A percentile compares a stretch with the other conserved stretches of the same genome.
Evolutionary conservation across 2,797 vertebrate species (phyloP).

Genomic region (Crenichthys baileyi): DNA sequence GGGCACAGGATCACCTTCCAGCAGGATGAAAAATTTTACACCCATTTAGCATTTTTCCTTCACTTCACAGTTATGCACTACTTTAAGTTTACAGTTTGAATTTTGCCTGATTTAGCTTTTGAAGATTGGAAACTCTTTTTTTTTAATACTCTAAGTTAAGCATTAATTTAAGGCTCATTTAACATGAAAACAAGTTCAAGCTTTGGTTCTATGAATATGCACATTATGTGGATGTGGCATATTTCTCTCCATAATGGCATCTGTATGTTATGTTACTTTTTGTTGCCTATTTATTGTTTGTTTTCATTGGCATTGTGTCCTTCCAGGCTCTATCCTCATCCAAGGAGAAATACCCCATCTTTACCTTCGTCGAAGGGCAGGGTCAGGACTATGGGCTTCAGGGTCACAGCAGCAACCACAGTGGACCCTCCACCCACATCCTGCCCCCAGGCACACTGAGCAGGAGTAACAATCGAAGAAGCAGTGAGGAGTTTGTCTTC

Average conservation of each 20-base stretch:
- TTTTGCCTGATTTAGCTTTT: neutral
- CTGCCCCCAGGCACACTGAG: slow-evolving; percentile 67
- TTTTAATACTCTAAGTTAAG: neutral
- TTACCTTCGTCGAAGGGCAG: slow-evolving; percentile 88
- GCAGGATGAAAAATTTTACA: too few species aligned
- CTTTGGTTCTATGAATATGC: neutral
- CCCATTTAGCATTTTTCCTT: neutral
- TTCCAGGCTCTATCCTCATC: slow-evolving; percentile 84
- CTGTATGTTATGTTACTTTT: neutral
- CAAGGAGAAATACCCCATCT: slow-evolving; percentile 90
- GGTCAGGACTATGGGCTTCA: slow-evolving; percentile 88
- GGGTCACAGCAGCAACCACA: slow-evolving; percentile 72
- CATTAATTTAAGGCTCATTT: neutral
- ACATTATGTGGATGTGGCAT: neutral
- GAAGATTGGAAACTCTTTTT: too few species aligned
- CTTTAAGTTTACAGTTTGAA: neutral
- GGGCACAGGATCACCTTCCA: too few species aligned
- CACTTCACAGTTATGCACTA: neutral
- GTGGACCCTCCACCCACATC: slow-evolving; percentile 70
- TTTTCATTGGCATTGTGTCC: slow-evolving; percentile 3
- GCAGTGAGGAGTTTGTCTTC: slow-evolving; percentile 90
- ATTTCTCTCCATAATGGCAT: neutral
- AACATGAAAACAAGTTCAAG: neutral
- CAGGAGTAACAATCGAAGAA: slow-evolving; percentile 75
- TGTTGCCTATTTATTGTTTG: neutral